Evolutionary conservation across 2,113 vertebrate genomes (phyloP).

Genomic region (Sorex araneus): DNA sequence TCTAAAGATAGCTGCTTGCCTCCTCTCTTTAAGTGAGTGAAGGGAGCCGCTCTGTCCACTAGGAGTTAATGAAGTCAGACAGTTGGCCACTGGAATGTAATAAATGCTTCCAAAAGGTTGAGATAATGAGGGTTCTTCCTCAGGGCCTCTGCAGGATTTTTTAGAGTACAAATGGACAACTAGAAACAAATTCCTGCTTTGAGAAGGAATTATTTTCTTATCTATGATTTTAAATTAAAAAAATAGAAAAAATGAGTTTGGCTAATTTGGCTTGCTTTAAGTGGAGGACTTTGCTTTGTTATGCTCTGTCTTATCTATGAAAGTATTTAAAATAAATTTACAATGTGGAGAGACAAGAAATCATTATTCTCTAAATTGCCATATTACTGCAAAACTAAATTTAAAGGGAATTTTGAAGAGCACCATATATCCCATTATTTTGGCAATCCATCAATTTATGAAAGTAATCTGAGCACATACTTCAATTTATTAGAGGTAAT

Average conservation of each 20-base stretch:
- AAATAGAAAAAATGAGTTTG: background rate
- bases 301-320: background rate
- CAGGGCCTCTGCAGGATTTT: background rate
- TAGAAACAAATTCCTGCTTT: background rate
- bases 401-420: constrained; percentile 55
- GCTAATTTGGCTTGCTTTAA: constrained; percentile 13
- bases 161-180: constrained; percentile 27
- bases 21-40: background rate
- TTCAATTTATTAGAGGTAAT: constrained; percentile 80
- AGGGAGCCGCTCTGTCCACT: background rate
- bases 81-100: background rate
- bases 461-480: constrained; percentile 64
- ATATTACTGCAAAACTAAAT: constrained; percentile 61
- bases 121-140: constrained; percentile 18
- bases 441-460: constrained; percentile 65
- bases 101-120: background rate
- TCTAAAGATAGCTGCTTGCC: constrained; percentile 15
- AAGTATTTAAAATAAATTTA: constrained; percentile 60
- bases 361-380: constrained; percentile 52
- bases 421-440: constrained; percentile 65
- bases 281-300: background rate
- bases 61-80: constrained; percentile 53
- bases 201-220: background rate
- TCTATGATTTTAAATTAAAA: background rate
- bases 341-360: constrained; percentile 12